These are phyloP conservation scores for Leptothorax acervorum DNA, from an alignment of 2,888 invertebrate genomes.

Conservation along the genomic window DNA sequence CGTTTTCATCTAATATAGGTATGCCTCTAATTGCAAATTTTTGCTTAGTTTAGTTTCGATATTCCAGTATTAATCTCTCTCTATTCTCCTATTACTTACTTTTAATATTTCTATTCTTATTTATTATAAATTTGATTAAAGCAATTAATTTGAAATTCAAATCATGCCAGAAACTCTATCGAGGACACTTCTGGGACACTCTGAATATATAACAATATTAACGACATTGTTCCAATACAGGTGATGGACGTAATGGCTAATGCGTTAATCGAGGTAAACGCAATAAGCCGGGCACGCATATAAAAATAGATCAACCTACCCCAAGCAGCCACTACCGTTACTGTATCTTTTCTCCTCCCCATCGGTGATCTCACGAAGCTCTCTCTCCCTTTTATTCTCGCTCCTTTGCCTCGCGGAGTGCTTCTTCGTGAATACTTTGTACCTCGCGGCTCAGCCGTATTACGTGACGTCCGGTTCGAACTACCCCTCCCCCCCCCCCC, in stretches of 20 bases:
- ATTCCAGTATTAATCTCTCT: not conserved
- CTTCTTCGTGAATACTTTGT: slow-evolving; percentile 61
- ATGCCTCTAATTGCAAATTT: not conserved
- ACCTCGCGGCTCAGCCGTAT: not conserved
- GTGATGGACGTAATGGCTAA: slow-evolving; percentile 40
- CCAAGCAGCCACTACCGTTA: slow-evolving; percentile 33
- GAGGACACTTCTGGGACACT: slow-evolving; percentile 29
- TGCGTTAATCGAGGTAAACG: slow-evolving; percentile 62
- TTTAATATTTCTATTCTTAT: not conserved
- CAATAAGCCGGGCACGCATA: slow-evolving; percentile 62
- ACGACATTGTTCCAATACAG: slow-evolving; percentile 43
- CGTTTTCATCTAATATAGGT: not conserved
- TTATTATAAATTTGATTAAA: not conserved
- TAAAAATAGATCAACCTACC: slow-evolving; percentile 75
- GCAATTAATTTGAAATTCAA: not conserved
- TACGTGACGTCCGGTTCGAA: slow-evolving; percentile 45
- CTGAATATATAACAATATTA: slow-evolving; percentile 36
- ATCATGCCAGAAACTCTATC: not conserved
- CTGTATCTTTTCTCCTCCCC: not conserved
- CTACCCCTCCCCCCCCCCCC: slow-evolving; percentile 35
- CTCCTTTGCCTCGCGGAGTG: slow-evolving; percentile 15
- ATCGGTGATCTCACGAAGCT: slow-evolving; percentile 50
- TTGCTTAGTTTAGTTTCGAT: not conserved
- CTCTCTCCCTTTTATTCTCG: slow-evolving; percentile 47
- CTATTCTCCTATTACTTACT: not conserved